phyloP scores from a whole-genome alignment of 2,888 invertebrate genomes.

The Tinea trinotella region DNA sequence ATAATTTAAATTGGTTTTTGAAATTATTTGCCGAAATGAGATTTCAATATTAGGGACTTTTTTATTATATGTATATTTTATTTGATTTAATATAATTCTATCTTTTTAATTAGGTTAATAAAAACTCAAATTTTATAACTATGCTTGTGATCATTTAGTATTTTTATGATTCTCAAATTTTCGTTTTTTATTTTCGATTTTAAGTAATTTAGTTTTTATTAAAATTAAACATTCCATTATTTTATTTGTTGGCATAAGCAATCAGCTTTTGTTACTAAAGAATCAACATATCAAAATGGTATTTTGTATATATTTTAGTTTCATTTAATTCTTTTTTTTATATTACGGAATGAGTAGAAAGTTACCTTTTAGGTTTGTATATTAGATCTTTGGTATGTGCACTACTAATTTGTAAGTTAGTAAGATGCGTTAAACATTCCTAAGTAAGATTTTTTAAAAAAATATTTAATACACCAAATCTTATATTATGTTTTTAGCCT shows the following conservation, averaged over 20 bases:
- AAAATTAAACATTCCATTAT: conserved; percentile 22
- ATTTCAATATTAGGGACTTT: background rate
- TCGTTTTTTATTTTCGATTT: background rate
- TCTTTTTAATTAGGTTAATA: background rate
- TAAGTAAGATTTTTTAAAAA: background rate
- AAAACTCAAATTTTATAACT: background rate
- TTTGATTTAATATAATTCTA: background rate
- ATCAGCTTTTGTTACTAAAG: conserved; percentile 10
- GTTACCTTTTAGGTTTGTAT: background rate
- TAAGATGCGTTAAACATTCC: background rate
- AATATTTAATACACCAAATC: too few species aligned
- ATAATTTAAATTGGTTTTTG: background rate
- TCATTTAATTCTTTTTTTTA: too few species aligned
- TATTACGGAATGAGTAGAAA: too few species aligned
- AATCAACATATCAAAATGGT: conserved; percentile 11
- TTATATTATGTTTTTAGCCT: too few species aligned
- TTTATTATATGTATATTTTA: background rate
- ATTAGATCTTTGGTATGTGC: background rate
- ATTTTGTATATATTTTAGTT: conserved; percentile 6
- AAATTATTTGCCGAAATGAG: background rate
- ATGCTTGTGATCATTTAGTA: conserved; percentile 6
- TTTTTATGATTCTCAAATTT: conserved; percentile 7
- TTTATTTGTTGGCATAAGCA: conserved; percentile 22
- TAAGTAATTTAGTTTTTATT: background rate
- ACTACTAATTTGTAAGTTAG: background rate